Conservation (phyloP, 2,888 invertebrate species). For the Troides oblongomaculatus region DNA sequence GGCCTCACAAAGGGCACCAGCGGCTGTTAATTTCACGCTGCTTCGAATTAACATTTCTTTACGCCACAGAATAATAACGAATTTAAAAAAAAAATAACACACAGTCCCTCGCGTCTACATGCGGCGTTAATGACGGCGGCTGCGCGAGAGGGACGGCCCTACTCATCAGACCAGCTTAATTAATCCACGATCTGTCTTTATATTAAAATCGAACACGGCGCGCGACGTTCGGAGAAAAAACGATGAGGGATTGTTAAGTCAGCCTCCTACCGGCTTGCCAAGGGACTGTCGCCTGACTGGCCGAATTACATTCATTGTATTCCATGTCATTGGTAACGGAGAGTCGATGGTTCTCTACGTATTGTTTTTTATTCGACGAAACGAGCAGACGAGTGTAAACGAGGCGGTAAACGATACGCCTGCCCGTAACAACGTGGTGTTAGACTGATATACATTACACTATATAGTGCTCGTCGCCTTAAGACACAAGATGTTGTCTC, state of each 20-base stretch:
- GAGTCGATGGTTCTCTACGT: background rate
- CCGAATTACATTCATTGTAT: background rate
- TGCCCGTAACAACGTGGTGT: no score
- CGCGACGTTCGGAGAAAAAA: conserved; percentile 40
- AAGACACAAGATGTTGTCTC: no score
- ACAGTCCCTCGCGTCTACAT: conserved; percentile 69
- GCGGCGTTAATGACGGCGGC: conserved; percentile 71
- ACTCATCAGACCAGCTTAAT: conserved; percentile 78
- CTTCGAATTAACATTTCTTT: conserved; percentile 82
- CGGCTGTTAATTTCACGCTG: conserved; percentile 81
- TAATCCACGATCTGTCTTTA: conserved; percentile 79
- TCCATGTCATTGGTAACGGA: background rate
- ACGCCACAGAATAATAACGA: conserved; percentile 80
- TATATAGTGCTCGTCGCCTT: no score
- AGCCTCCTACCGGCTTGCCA: conserved; percentile 9
- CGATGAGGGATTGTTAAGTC: conserved; percentile 19
- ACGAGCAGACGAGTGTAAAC: no score
- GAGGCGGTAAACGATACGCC: no score
- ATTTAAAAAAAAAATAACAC: conserved; percentile 68
- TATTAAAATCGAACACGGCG: conserved; percentile 69
- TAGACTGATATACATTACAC: no score
- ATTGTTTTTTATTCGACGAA: no score
- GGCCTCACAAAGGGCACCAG: conserved; percentile 75
- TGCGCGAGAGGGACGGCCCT: conserved; percentile 56
- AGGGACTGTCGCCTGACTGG: background rate